Evolutionary conservation across 2,888 invertebrate genomes (phyloP).

Genomic region (Drosophila trichaetosa): DNA sequence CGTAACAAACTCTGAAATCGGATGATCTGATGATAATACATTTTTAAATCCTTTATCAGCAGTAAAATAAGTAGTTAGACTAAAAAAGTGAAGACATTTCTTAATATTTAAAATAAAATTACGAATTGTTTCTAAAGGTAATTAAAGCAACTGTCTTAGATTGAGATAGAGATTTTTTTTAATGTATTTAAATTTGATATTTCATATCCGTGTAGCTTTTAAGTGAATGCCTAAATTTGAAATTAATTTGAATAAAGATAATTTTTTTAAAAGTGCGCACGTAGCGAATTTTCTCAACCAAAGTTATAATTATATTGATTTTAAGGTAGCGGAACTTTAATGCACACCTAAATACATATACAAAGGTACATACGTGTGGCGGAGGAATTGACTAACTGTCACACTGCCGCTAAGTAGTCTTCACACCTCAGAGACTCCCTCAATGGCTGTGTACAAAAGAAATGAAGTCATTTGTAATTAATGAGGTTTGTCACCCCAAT

Average conservation of each 20-base stretch:
- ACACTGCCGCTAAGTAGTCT: constrained; percentile 26
- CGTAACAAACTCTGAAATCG: background rate
- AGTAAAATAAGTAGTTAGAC: too few species aligned
- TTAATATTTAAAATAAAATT: too few species aligned
- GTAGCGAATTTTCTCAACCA: background rate
- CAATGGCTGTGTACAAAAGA: constrained; percentile 56
- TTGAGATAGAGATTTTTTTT: background rate
- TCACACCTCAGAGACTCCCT: constrained; percentile 60
- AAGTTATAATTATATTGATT: constrained; percentile 26
- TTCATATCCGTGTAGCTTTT: background rate
- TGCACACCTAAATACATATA: background rate
- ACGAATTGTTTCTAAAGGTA: too few species aligned
- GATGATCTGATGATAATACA: too few species aligned
- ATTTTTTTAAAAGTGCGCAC: background rate
- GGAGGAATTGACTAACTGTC: constrained; percentile 33
- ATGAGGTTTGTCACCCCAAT: constrained; percentile 82
- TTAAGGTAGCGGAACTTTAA: constrained; percentile 23
- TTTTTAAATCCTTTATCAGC: too few species aligned
- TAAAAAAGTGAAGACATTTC: too few species aligned
- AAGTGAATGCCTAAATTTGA: background rate
- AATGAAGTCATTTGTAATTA: constrained; percentile 81
- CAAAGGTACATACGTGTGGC: background rate
- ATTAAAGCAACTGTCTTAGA: too few species aligned
- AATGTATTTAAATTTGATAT: too few species aligned
- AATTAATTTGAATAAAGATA: background rate